These are phyloP conservation scores for Lonchura striata DNA, from an alignment of 2,113 vertebrate species.

Conservation along the genomic window DNA sequence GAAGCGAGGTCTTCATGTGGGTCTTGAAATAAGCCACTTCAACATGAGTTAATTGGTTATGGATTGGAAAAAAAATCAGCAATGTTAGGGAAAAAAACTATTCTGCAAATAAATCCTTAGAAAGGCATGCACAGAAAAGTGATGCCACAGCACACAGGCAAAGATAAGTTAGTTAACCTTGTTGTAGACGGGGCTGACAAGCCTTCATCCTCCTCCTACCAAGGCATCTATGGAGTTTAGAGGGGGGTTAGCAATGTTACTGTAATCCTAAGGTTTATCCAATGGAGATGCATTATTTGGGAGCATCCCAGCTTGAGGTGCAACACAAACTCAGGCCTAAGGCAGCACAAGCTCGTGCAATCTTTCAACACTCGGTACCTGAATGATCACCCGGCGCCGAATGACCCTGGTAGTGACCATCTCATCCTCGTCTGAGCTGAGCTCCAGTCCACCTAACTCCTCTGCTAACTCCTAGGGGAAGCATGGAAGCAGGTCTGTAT, in stretches of 20 bases:
- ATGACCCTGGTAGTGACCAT: conserved; percentile 93
- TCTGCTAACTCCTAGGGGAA: conserved; percentile 88
- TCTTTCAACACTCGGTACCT: conserved; percentile 78
- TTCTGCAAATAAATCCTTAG: not conserved
- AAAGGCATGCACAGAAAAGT: conserved; percentile 31
- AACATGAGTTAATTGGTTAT: not conserved
- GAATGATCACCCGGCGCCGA: conserved; percentile 92
- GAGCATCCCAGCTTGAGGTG: not conserved
- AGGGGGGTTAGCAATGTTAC: not conserved
- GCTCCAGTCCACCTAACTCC: conserved; percentile 88
- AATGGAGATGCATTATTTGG: not conserved
- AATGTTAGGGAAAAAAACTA: not conserved
- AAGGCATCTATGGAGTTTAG: not conserved
- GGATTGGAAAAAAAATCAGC: not conserved
- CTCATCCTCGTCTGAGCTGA: conserved; percentile 92
- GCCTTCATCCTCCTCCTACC: not conserved
- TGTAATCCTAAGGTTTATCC: not conserved
- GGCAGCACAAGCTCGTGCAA: conserved; percentile 18
- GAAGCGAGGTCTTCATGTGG: not conserved
- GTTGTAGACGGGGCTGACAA: not conserved
- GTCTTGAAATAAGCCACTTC: not conserved
- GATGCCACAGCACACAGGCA: not conserved
- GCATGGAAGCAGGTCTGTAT: conserved; percentile 71
- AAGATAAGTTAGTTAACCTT: not conserved
- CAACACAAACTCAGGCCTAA: not conserved